Base-by-base conservation (phyloP, 2,888 invertebrate species). In the Melanostoma scalare region DNA sequence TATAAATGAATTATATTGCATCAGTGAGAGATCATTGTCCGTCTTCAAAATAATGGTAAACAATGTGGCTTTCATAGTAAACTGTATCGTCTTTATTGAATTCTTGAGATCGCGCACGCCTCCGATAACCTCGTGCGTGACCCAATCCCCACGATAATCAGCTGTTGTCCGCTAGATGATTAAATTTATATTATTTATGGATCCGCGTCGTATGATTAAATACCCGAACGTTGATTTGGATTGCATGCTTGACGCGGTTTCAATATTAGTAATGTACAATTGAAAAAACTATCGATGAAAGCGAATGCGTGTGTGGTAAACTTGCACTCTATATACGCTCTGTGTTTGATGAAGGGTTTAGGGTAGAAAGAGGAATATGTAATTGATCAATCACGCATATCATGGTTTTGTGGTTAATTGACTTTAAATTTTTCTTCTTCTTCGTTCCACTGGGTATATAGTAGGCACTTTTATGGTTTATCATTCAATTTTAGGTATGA, bases 371-470 rank as follows among this genome's bases (percentile, higher is more conserved):
- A 33, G 53, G 31, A 35, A 8, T 60, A 53, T 53, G 71, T 82
- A 68, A 77, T 77, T 82, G 77, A 82, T 82, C 81, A 82, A 82
- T 82, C 77, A 82, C 77, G 77, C 81, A 73, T 77, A 82, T 73
- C 72, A 81, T 72, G 77, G 60, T 52, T 50, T n/a, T 53, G 72
- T 61, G 68, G 46, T 81, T 73, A 81, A 77, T 77, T 81, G 77
- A 81, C 77, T 82, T 72, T 77, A 68, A 72, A 77, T 61, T 73
- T 68, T 2, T 60, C 20, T 46, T 46, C 44, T 44, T 44, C 35
- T 40, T 50, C 55, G 38, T 52, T 4, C 9, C 38, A n/a, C 36
- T 36, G 5, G 46, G 44, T 20, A 36, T 36, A 30, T n/a, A n/a
- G n/a, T n/a, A n/a, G n/a, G 20, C 20, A 20, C 38, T 56, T 46